A percentile compares a stretch with the other conserved stretches of the same genome.
phyloP scores from a whole-genome alignment of 2,888 invertebrate genomes.

The Beris chalybata region DNA sequence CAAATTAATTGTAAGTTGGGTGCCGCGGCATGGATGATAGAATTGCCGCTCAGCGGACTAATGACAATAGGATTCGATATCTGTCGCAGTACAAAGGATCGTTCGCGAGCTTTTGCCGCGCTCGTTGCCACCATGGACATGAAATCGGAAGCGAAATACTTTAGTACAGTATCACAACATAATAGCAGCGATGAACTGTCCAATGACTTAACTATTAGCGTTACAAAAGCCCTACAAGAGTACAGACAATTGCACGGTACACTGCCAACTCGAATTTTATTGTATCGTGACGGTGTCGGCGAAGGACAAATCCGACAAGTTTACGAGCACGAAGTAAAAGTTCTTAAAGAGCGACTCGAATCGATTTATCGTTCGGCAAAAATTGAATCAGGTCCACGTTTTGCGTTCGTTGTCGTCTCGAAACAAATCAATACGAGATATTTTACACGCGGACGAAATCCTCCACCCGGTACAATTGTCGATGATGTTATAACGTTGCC shows the following conservation, averaged over 20 bases:
- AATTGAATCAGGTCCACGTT: conserved; percentile 53
- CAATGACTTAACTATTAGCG: conserved; percentile 69
- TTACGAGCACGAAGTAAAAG: conserved; percentile 71
- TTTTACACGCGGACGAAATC: conserved; percentile 65
- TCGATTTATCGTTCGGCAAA: conserved; percentile 59
- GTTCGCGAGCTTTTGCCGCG: conserved; percentile 71
- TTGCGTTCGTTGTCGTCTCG: conserved; percentile 84
- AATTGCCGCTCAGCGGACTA: conserved; percentile 65
- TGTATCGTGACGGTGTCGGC: conserved; percentile 92
- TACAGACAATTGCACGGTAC: conserved; percentile 48
- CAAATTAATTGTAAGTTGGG: conserved; percentile 94
- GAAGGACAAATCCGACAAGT: conserved; percentile 86
- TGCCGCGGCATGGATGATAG: conserved; percentile 84
- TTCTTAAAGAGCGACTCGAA: conserved; percentile 61
- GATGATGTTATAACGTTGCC: conserved; percentile 84
- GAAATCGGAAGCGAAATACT: conserved; percentile 66
- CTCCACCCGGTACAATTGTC: conserved; percentile 84
- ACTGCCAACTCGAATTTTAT: conserved; percentile 73
- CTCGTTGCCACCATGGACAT: conserved; percentile 75
- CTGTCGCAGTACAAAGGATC: conserved; percentile 76
- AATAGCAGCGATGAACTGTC: conserved; percentile 73
- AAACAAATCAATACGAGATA: conserved; percentile 83
- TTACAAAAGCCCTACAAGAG: conserved; percentile 56
- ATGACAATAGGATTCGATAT: conserved; percentile 91
- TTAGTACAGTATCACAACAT: conserved; percentile 73